A percentile compares a stretch with the other conserved stretches of the same genome.
Evolutionary conservation across 2,888 invertebrate genomes (phyloP).

Genomic region (Lydus trimaculatus): DNA sequence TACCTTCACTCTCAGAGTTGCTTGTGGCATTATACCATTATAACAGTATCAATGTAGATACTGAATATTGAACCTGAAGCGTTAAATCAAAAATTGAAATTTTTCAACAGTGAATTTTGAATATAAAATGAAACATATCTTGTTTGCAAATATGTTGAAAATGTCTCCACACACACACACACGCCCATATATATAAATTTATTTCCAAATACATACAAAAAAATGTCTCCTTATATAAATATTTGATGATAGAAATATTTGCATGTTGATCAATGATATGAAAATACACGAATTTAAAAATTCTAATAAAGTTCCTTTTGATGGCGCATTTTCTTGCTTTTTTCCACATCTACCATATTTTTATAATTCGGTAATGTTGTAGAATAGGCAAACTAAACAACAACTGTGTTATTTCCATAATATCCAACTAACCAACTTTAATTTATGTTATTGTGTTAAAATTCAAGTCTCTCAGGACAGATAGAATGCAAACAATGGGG

Average conservation of each 20-base stretch:
- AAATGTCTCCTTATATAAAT: background rate
- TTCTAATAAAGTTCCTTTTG: background rate
- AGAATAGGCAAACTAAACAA: no score
- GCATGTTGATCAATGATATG: background rate
- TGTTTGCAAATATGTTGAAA: slow-evolving; percentile 39
- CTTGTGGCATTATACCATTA: slow-evolving; percentile 2
- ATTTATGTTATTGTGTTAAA: background rate
- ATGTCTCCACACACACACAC: no score
- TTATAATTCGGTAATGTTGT: no score
- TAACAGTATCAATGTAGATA: no score
- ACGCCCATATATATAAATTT: background rate
- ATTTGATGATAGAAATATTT: background rate
- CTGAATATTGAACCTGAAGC: slow-evolving; percentile 37
- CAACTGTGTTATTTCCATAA: background rate
- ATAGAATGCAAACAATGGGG: background rate
- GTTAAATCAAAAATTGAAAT: slow-evolving; percentile 39
- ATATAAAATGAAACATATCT: slow-evolving; percentile 40
- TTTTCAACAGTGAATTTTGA: slow-evolving; percentile 35
- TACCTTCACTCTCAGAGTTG: no score
- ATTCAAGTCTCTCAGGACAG: background rate
- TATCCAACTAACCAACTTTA: background rate
- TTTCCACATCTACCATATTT: no score
- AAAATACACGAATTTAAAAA: background rate
- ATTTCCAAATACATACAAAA: no score
- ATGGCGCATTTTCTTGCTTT: no score